These are phyloP conservation scores for Vulpes lagopus DNA, from an alignment of 2,113 vertebrate genomes.

Conservation along the genomic window DNA sequence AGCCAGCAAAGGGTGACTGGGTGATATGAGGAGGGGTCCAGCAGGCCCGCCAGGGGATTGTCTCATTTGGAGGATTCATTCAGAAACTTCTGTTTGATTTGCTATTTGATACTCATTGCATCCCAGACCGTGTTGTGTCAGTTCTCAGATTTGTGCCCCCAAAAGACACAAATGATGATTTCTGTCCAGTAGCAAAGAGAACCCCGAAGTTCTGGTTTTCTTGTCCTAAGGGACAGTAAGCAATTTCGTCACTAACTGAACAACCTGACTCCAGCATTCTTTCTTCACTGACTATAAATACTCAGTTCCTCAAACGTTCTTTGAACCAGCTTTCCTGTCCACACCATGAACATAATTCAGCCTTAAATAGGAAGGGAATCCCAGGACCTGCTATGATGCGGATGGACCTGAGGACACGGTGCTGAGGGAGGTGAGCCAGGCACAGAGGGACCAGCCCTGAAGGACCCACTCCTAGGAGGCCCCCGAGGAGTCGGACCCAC, in stretches of 20 bases:
- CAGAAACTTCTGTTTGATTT: accelerated
- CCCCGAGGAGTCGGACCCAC: accelerated
- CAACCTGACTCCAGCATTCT: accelerated
- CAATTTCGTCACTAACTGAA: background rate
- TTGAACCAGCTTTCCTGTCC: background rate
- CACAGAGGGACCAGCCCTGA: accelerated
- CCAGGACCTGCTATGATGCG: accelerated
- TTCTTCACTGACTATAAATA: background rate
- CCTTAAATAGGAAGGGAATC: too few species aligned
- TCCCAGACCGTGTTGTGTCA: accelerated
- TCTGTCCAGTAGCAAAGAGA: background rate
- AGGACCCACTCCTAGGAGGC: accelerated
- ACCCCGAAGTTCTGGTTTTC: background rate
- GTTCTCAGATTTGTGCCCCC: background rate
- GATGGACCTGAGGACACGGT: accelerated
- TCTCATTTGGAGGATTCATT: accelerated
- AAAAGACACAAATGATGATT: too few species aligned
- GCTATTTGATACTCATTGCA: accelerated
- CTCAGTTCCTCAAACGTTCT: background rate
- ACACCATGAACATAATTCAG: accelerated
- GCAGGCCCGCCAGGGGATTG: background rate
- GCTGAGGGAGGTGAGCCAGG: accelerated
- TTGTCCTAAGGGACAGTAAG: accelerated
- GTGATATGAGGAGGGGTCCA: accelerated
- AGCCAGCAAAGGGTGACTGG: accelerated